Conservation (phyloP, 2,113 vertebrate genomes). For the Sebastes schlegelii region DNA sequence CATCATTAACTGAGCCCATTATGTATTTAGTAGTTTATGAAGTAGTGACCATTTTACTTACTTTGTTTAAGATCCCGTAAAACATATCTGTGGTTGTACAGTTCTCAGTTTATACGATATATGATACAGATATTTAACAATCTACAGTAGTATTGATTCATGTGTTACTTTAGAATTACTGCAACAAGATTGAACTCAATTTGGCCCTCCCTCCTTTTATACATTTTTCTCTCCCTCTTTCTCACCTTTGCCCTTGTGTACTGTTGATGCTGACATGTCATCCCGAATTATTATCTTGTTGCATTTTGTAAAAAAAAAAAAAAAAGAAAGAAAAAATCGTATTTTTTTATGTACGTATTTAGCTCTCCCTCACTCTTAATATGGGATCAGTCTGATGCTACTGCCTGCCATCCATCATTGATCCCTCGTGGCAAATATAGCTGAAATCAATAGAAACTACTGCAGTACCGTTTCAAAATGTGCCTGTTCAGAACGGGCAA, state of each 20-base stretch:
- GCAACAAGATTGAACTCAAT: background rate
- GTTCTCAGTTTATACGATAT: background rate
- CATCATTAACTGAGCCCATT: background rate
- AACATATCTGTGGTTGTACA: background rate
- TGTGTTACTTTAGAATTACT: background rate
- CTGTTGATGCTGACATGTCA: background rate
- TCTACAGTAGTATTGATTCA: background rate
- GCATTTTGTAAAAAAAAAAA: background rate
- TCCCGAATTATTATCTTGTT: background rate
- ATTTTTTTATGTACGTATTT: background rate
- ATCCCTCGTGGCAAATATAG: conserved; percentile 26
- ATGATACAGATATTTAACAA: background rate
- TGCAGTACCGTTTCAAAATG: background rate
- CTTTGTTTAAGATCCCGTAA: background rate
- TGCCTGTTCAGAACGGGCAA: background rate
- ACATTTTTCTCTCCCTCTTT: background rate
- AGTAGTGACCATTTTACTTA: background rate
- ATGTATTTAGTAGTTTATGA: conserved; percentile 10
- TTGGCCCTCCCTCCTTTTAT: background rate
- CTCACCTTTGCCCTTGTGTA: background rate
- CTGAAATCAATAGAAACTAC: conserved; percentile 35
- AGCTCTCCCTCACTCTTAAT: background rate
- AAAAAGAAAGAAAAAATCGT: too few relatives aligned
- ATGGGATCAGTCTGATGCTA: conserved; percentile 15
- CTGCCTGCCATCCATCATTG: conserved; percentile 18